These are phyloP conservation scores for Aethes cnicana DNA, from an alignment of 2,888 invertebrate genomes.

Conservation along the genomic window DNA sequence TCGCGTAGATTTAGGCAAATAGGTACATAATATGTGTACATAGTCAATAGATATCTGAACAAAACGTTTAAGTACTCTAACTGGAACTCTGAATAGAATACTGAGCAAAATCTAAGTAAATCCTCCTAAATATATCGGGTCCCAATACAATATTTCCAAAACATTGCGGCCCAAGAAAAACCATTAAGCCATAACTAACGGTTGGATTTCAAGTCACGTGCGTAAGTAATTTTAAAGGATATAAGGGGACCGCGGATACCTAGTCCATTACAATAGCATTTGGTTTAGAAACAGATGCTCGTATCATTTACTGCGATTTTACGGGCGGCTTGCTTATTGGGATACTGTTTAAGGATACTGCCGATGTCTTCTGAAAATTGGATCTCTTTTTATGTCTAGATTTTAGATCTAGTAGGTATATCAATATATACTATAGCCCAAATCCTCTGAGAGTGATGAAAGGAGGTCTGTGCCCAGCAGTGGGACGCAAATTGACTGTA, in stretches of 20 bases:
- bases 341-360: too few relatives aligned
- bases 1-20: too few relatives aligned
- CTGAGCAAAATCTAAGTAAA: constrained; percentile 18
- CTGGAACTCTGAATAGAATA: background rate
- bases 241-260: constrained; percentile 37
- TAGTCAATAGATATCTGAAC: too few relatives aligned
- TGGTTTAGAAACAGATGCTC: constrained; percentile 52
- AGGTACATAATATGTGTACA: too few relatives aligned
- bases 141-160: constrained; percentile 30
- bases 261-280: constrained; percentile 51
- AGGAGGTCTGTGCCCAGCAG: too few relatives aligned
- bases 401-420: too few relatives aligned
- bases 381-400: too few relatives aligned
- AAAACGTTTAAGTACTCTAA: too few relatives aligned
- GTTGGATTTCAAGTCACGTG: constrained; percentile 64
- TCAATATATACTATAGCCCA: too few relatives aligned
- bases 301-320: constrained; percentile 32
- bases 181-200: constrained; percentile 30
- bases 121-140: constrained; percentile 18
- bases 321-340: constrained; percentile 14
- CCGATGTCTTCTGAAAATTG: too few relatives aligned
- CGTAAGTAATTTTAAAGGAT: constrained; percentile 66
- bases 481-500: too few relatives aligned
- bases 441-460: too few relatives aligned
- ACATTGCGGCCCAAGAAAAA: constrained; percentile 28